These are phyloP conservation scores for Myotis davidii DNA, from an alignment of 2,113 vertebrate species.

Conservation along the genomic window DNA sequence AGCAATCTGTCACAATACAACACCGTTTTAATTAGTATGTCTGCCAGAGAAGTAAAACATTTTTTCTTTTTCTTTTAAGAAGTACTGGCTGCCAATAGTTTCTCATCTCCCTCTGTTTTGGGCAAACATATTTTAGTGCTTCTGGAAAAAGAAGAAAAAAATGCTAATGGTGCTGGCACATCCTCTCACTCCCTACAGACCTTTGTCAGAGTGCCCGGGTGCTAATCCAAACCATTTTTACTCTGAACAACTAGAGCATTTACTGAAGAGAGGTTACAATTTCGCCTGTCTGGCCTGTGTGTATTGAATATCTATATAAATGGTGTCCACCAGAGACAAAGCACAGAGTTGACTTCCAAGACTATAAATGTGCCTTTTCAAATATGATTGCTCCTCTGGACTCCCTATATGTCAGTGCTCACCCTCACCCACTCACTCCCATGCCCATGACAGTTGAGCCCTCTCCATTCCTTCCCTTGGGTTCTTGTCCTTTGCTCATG, in stretches of 20 bases:
- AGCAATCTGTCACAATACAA: conserved; percentile 75
- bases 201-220: conserved; percentile 34
- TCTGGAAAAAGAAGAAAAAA: conserved; percentile 66
- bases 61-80: conserved; percentile 44
- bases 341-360: neutral
- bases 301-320: conserved; percentile 33
- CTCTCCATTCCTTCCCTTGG: conserved; percentile 86
- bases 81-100: conserved; percentile 39
- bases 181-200: neutral
- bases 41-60: conserved; percentile 71
- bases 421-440: fast-evolving
- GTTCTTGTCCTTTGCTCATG: conserved; percentile 89
- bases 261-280: conserved; percentile 35
- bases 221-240: conserved; percentile 67
- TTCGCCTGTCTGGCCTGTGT: neutral
- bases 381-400: neutral
- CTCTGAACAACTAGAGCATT: conserved; percentile 66
- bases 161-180: conserved; percentile 49
- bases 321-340: neutral
- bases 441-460: conserved; percentile 57
- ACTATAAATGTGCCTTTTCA: neutral
- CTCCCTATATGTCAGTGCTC: no score
- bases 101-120: conserved; percentile 65
- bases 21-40: conserved; percentile 71
- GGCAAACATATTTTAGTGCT: conserved; percentile 63